Evolutionary conservation across 1,140 invertebrate species (phyloP), one percentile per base, ranked within the genome.

Genomic region (Wiebesia pumilae): DNA sequence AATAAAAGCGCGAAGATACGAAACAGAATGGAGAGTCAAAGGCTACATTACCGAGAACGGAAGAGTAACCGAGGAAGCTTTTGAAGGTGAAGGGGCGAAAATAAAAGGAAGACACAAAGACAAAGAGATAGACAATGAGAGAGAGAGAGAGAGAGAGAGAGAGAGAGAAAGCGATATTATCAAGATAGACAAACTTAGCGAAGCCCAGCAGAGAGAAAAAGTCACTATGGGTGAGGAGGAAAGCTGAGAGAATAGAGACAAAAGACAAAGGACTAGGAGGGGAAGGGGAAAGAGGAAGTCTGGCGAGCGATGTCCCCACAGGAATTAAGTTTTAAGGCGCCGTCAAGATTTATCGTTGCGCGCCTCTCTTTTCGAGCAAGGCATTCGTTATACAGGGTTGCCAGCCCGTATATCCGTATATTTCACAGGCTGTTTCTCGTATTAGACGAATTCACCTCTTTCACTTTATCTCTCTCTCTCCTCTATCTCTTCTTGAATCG

Each of bases 251-350:
- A 81, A 87, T 80, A 85, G 67, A 58, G 81, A 79, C 65, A 81
- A 82, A 58, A 69, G 67, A 81, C 35, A 75, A 87, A 80, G 79
- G 35, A 21, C 0, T 27, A 69, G 33, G 35, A 38, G 51, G 7
- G n/a, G 38, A 33, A n/a, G 47, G 38, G 54, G 40, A 35, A 40
- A 33, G 24, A 81, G 54, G 67, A 65, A 69, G 80, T 82, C 78
- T 82, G 71, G 85, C 62, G 85, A 85, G 82, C 83, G 85, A 88
- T 88, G 82, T 81, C 79, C 85, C 88, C 89, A 80, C 58, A 80
- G 87, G 89, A 90, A 88, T 90, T 89, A 91, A 90, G 89, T 90
- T 91, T 90, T 90, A 91, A 91, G 89, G 88, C 88, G 85, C 88
- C 87, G 77, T 81, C 54, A 89, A 89, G 88, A 90, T 90, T 90